Percentiles rank a stretch among this genome's conserved stretches.
These are phyloP conservation scores for Gymnoscelis rufifasciata DNA, from an alignment of 2,888 invertebrate genomes.

Conservation along the genomic window DNA sequence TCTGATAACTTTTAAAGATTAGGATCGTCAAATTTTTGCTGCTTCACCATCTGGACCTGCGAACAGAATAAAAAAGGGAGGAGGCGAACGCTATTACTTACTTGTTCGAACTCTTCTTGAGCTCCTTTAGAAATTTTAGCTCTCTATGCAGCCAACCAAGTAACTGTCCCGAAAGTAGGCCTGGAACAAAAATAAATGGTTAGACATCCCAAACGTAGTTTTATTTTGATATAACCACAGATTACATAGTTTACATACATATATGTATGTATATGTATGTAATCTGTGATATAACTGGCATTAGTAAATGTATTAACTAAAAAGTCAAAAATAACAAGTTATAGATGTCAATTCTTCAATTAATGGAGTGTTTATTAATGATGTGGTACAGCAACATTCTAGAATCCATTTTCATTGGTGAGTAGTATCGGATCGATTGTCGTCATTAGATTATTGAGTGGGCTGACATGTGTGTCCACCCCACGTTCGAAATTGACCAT, in stretches of 20 bases:
- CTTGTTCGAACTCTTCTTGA: slow-evolving; percentile 75
- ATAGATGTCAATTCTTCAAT: too few relatives aligned
- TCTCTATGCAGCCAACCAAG: slow-evolving; percentile 68
- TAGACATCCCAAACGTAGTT: background rate
- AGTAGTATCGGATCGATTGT: background rate
- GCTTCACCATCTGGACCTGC: slow-evolving; percentile 38
- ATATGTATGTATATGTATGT: too few relatives aligned
- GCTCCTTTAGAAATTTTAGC: slow-evolving; percentile 73
- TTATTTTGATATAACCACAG: too few relatives aligned
- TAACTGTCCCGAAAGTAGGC: slow-evolving; percentile 61
- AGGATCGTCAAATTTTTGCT: background rate
- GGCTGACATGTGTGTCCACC: too few relatives aligned
- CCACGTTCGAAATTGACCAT: too few relatives aligned
- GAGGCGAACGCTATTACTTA: slow-evolving; percentile 58
- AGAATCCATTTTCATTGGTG: background rate
- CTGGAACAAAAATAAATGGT: slow-evolving; percentile 55
- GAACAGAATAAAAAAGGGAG: slow-evolving; percentile 45
- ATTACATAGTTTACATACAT: too few relatives aligned
- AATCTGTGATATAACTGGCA: too few relatives aligned
- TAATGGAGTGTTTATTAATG: too few relatives aligned
- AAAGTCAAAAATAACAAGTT: too few relatives aligned
- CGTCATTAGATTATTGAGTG: background rate
- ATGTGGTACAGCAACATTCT: background rate
- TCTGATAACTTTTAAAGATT: background rate
- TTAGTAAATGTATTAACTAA: too few relatives aligned